Evolutionary conservation across 2,888 invertebrate genomes (phyloP), one percentile per base, ranked within the genome.

Genomic region (Syrista parreyssii): DNA sequence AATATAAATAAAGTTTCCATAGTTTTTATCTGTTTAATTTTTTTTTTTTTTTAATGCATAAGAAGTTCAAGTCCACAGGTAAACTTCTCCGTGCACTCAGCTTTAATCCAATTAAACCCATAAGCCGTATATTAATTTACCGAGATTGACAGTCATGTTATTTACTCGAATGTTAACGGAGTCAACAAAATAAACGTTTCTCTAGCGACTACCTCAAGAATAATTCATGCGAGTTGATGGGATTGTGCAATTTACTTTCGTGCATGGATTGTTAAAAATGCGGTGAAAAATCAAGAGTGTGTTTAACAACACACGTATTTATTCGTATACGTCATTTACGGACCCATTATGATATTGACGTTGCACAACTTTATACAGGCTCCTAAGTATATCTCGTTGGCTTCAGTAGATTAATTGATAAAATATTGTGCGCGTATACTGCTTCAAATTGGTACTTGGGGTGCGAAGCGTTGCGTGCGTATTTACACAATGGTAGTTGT

Each of bases 401-500:
- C 55, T 6, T 55, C 23, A 55, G 23, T 23, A 55, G 23, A 55
- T 55, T 23, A 55, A 55, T 55, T 55, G 55, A 55, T 55, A 55
- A 23, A 55, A 11, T 31, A 33, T 33, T n/a, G 33, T 72, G 31
- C 12, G 32, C 11, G 72, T 72, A 33, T 23, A 32, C 33, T 31
- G 11, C 11, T 72, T 32, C n/a, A 32, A 33, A 71, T n/a, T 34
- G 74, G 33, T 75, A 55, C 69, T 68, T 74, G 36, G 74, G 74
- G 32, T 71, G 74, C 71, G 12, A 32, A 74, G 73, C 23, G 77
- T 77, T 77, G 77, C 77, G 77, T 77, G 77, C 32, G 74, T 30
- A 33, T 77, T 75, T 77, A 69, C n/a, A 40, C 74, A 74, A 77
- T 71, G 40, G 69, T 15, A 31, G 68, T 71, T 33, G 15, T 32